phyloP scores from a whole-genome alignment of 2,797 vertebrate genomes.

The Denticeps clupeoides region DNA sequence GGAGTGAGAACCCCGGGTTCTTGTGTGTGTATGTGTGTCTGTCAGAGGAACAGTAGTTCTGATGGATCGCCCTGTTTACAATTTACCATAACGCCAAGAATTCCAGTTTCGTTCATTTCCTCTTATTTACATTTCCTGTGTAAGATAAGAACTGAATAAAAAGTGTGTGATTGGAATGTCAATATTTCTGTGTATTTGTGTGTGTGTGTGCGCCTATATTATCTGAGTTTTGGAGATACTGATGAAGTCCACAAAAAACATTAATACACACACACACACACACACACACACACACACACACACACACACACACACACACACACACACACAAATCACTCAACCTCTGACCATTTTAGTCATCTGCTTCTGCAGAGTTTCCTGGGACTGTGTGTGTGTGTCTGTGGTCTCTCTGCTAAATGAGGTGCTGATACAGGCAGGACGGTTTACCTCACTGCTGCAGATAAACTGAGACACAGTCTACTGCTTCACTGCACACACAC shows the following conservation, averaged over 20 bases:
- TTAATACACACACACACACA: not conserved
- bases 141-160: no score
- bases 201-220: no score
- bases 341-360: no score
- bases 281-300: not conserved
- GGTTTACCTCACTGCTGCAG: no score
- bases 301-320: not conserved
- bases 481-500: not conserved
- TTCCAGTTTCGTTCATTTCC: conserved; percentile 70
- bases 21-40: no score
- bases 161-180: conserved; percentile 47
- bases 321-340: conserved; percentile 4
- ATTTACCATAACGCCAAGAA: conserved; percentile 59
- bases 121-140: conserved; percentile 53
- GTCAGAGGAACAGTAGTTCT: no score
- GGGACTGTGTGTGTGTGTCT: no score
- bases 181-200: conserved; percentile 44
- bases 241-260: not conserved
- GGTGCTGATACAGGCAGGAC: no score
- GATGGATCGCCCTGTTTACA: conserved; percentile 62
- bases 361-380: no score
- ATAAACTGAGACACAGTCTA: no score
- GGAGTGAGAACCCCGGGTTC: no score
- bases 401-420: no score
- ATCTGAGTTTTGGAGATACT: not conserved